Percentiles rank a stretch among this genome's conserved stretches.
These are phyloP conservation scores for Sorex maritimensis DNA, from an alignment of 2,797 vertebrate species.

Conservation along the genomic window DNA sequence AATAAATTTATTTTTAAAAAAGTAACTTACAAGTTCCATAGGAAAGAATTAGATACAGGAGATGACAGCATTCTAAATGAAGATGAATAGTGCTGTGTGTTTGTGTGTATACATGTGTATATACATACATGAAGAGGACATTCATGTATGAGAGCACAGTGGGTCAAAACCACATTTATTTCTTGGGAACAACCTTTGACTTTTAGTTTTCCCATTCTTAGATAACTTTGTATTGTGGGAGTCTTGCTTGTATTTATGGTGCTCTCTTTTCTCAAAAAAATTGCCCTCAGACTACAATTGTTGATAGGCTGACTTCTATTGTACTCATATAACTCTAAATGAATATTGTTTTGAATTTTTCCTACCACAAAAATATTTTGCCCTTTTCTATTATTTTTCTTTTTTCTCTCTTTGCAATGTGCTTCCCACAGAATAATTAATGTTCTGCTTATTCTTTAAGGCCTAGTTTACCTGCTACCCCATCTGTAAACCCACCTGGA, in stretches of 20 bases:
- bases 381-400: slow-evolving; percentile 40
- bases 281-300: neutral
- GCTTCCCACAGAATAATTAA: neutral
- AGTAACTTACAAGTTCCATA: neutral
- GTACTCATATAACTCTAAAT: neutral
- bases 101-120: accelerated
- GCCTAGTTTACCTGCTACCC: neutral
- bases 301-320: neutral
- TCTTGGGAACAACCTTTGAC: slow-evolving; percentile 2
- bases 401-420: neutral
- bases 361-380: neutral
- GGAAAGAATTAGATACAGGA: slow-evolving; percentile 31
- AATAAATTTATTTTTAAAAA: too few species aligned
- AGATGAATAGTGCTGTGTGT: neutral
- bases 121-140: too few species aligned
- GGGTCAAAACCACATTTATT: slow-evolving; percentile 25
- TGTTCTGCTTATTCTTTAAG: slow-evolving; percentile 4
- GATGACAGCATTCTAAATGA: neutral
- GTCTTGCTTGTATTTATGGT: slow-evolving; percentile 8
- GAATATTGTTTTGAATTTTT: neutral
- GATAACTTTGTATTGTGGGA: neutral
- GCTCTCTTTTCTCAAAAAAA: neutral
- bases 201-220: neutral
- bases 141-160: too few species aligned
- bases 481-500: neutral